Base-by-base conservation (phyloP, 2,888 invertebrate species). In the Thumatha senex region DNA sequence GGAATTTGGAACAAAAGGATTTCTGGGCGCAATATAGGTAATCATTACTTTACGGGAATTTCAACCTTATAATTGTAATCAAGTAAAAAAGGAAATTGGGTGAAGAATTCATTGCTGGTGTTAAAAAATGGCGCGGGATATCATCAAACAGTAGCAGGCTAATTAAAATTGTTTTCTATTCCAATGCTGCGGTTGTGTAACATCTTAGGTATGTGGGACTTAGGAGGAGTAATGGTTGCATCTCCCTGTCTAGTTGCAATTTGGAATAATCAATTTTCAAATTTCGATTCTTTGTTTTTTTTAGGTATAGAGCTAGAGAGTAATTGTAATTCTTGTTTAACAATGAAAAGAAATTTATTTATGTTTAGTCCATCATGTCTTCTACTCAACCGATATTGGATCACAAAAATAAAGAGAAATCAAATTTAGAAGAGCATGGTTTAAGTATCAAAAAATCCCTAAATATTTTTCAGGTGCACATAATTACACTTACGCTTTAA, bases 1-100 rank as follows among this genome's bases (percentile, higher is more conserved):
- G 79, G 63, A 54, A 54, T 13, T 29, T 35, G 61, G 67, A 71
- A 77, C 76, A 77, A 76, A 76, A 72, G 73, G 64, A 70, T 58
- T 65, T 48, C 45, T 33, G 46, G n/a, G 40, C 52, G 40, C 48
- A 15, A 48, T 41, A 45, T 48, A n/a, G 13, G 35, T 7, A n/a
- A 10, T 5, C 8, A 11, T 3, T n/a, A 4, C 3, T 31, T 18
- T 45, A 63, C 0, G 7, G 7, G n/a, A 53, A 13, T 15, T n/a
- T 51, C 7, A 38, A 7, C 14, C 12, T 34, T 56, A 9, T 0
- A 0, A 0, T 0, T 1, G 1, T 0, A 0, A 0, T 24, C 3
- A 24, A 0, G 5, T 47, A 65, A 4, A 31, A 44, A 11, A 39
- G 33, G 24, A 18, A 48, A 42, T 45, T 1, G 18, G 8, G 11